Percentiles rank a stretch among this genome's conserved stretches.
phyloP scores from a whole-genome alignment of 2,113 vertebrate genomes.

The Chelonoidis abingdonii region DNA sequence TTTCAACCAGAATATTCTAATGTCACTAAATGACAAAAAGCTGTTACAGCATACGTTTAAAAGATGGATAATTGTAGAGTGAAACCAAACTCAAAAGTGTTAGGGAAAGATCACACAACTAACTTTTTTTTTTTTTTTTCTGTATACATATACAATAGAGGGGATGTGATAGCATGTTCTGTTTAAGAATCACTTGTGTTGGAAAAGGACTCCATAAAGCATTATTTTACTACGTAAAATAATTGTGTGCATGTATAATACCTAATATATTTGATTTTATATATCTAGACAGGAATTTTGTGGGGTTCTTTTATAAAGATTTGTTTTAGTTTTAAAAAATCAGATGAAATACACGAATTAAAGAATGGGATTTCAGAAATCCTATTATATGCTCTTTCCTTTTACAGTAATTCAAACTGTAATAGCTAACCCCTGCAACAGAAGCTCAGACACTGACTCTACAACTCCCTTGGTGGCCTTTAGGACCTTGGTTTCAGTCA shows the following conservation, averaged over 20 bases:
- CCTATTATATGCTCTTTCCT: neutral
- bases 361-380: neutral
- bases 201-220: neutral
- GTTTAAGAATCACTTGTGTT: neutral
- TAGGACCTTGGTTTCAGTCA: conserved; percentile 53
- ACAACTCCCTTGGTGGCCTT: conserved; percentile 51
- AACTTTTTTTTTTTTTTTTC: neutral
- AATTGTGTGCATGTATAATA: neutral
- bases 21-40: neutral
- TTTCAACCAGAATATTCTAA: neutral
- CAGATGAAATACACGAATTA: neutral
- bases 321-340: conserved; percentile 15
- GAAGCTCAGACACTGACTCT: conserved; percentile 33
- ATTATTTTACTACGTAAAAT: neutral
- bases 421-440: conserved; percentile 48
- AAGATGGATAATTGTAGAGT: neutral
- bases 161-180: neutral
- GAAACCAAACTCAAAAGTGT: neutral
- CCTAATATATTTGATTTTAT: neutral
- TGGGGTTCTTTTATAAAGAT: neutral
- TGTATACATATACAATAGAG: neutral
- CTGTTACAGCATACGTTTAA: neutral
- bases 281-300: neutral
- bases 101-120: neutral
- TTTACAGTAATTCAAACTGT: conserved; percentile 57